A percentile compares a stretch with the other conserved stretches of the same genome.
Conservation (phyloP, 1,140 invertebrate genomes). For the Pectinophora gossypiella region DNA sequence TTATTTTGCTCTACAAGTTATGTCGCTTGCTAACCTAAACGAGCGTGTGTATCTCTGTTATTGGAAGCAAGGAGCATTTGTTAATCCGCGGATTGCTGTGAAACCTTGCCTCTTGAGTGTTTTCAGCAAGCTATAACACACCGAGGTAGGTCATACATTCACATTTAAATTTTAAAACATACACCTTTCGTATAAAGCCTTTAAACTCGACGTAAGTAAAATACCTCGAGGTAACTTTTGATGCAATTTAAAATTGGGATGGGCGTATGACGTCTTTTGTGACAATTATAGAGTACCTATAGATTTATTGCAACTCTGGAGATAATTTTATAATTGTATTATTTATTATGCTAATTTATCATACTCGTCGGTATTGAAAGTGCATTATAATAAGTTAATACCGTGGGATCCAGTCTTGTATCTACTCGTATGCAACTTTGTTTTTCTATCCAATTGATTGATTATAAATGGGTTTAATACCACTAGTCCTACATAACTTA, state of each 20-base stretch:
- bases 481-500: too few species aligned
- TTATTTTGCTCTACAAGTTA: background rate
- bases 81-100: constrained; percentile 35
- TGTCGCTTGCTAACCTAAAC: background rate
- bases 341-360: background rate
- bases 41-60: constrained; percentile 19
- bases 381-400: constrained; percentile 1
- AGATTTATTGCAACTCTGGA: background rate
- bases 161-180: background rate
- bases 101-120: constrained; percentile 14
- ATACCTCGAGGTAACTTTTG: too few species aligned
- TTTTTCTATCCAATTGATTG: too few species aligned
- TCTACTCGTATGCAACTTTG: too few species aligned
- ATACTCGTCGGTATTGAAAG: background rate
- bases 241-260: too few species aligned
- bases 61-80: constrained; percentile 31
- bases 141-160: background rate
- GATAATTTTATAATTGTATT: background rate
- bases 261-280: too few species aligned
- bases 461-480: too few species aligned
- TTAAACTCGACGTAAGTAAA: too few species aligned
- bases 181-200: background rate
- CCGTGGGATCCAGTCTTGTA: constrained; percentile 22
- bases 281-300: too few species aligned
- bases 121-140: background rate